A percentile compares a stretch with the other conserved stretches of the same genome.
Conservation (phyloP, 2,888 invertebrate genomes). For the Catonia carolina region DNA sequence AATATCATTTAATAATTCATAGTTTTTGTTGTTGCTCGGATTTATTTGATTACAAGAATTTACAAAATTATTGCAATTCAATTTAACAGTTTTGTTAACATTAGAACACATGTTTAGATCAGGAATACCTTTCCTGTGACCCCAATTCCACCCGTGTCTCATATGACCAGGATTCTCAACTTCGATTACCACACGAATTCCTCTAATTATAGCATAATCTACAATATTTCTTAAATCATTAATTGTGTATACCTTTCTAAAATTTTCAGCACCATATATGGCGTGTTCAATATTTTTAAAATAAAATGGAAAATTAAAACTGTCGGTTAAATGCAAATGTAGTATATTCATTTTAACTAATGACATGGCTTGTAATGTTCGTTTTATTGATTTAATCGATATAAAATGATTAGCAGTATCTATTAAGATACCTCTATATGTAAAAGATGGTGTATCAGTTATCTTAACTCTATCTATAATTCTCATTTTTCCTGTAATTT, state of each 20-base stretch:
- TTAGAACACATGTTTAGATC: conserved; percentile 59
- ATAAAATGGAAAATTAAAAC: conserved; percentile 85
- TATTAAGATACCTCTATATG: conserved; percentile 76
- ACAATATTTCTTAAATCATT: conserved; percentile 59
- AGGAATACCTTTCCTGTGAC: conserved; percentile 51
- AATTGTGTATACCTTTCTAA: conserved; percentile 58
- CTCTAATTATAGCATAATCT: conserved; percentile 67
- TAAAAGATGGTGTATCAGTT: conserved; percentile 69
- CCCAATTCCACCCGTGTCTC: conserved; percentile 75
- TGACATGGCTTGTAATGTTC: conserved; percentile 76
- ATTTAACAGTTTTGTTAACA: conserved; percentile 41
- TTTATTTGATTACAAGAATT: conserved; percentile 82
- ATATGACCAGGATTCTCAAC: conserved; percentile 82
- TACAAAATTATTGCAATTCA: conserved; percentile 45
- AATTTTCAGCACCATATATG: conserved; percentile 67
- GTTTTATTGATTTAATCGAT: conserved; percentile 57
- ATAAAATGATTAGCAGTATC: conserved; percentile 86
- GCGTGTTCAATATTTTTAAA: conserved; percentile 41
- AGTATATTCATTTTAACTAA: conserved; percentile 84
- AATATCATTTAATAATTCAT: conserved; percentile 57
- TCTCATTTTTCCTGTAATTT: background rate
- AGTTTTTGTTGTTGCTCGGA: conserved; percentile 63
- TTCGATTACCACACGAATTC: conserved; percentile 79
- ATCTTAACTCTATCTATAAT: conserved; percentile 48
- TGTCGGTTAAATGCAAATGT: conserved; percentile 88